Evolutionary conservation across 2,113 vertebrate species (phyloP), one percentile per base, ranked within the genome.

Genomic region (Lota lota): DNA sequence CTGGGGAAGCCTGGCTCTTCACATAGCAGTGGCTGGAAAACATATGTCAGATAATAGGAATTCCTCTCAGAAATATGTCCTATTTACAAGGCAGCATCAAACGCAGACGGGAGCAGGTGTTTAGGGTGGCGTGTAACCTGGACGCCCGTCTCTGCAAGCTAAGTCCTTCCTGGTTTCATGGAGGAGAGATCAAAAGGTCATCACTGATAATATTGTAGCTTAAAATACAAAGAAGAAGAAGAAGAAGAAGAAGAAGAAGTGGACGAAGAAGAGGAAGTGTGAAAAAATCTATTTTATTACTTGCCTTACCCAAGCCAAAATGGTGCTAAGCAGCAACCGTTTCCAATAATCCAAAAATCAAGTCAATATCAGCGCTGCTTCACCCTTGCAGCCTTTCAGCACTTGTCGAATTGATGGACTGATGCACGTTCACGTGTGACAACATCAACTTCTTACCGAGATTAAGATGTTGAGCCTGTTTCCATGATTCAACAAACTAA

Each of bases 21-120:
- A 70, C 63, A 59, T 60, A 58, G 40, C 66, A 75, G 22, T 47
- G 54, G 68, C 72, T 81, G 74, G 66, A 74, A 74, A 75, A 75
- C 84, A 82, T 61, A 22, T 85, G 83, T 68, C 74, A 76, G 67
- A 80, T 81, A 77, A 81, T 58, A 77, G 65, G 65, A 76, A 77
- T 81, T 81, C 63, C 63, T 64, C 57, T 77, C 73, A 16, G 73
- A 79, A 61, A 61, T 59, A 69, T 66, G 58, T 75, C 72, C 70
- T 22, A 14, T 61, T 22, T 77, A 72, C 69, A 77, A 73, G 36
- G 8, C 17, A 65, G 74, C 64, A 78, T 79, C 72, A 79, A 78
- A 76, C 22, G 73, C 54, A 77, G 40, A 14, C 40, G 57, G 0
- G 17, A 21, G 19, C 47, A n/a, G 67, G 36, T 61, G 61, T 64